Evolutionary conservation across 1,140 invertebrate genomes (phyloP).

Genomic region (Pissodes strobi): DNA sequence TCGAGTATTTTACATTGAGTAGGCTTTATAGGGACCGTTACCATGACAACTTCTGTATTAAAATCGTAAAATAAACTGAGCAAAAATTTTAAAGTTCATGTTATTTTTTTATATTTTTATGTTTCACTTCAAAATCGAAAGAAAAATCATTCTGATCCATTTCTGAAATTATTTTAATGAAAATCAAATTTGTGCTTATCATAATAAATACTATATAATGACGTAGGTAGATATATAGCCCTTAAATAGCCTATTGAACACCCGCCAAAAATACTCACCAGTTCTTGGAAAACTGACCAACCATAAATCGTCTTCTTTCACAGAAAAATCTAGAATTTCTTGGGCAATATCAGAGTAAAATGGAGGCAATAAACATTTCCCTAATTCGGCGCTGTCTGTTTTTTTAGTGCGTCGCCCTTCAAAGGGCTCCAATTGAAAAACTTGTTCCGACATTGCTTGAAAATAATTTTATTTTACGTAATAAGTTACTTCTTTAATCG

Average conservation of each 20-base stretch:
- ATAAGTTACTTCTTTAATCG: background rate
- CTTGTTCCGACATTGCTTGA: constrained; percentile 57
- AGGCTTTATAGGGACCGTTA: too few relatives aligned
- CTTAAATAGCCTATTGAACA: background rate
- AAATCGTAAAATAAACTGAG: too few relatives aligned
- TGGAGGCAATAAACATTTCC: constrained; percentile 68
- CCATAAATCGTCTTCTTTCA: constrained; percentile 77
- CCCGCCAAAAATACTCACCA: constrained; percentile 63
- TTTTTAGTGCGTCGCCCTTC: constrained; percentile 63
- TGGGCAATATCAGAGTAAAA: constrained; percentile 69
- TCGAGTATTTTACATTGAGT: too few relatives aligned
- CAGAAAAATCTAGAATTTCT: constrained; percentile 68
- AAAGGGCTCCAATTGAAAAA: constrained; percentile 60
- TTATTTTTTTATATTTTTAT: too few relatives aligned
- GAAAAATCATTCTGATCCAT: too few relatives aligned
- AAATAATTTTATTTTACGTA: too few relatives aligned
- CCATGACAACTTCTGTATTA: too few relatives aligned
- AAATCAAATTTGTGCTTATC: too few relatives aligned
- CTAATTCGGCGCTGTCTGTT: constrained; percentile 70
- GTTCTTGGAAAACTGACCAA: constrained; percentile 81
- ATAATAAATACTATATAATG: too few relatives aligned
- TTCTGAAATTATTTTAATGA: too few relatives aligned
- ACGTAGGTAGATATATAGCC: background rate
- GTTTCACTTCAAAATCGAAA: too few relatives aligned
- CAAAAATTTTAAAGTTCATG: too few relatives aligned